phyloP scores from a whole-genome alignment of 2,888 invertebrate genomes.

The Theristus sp. region DNA sequence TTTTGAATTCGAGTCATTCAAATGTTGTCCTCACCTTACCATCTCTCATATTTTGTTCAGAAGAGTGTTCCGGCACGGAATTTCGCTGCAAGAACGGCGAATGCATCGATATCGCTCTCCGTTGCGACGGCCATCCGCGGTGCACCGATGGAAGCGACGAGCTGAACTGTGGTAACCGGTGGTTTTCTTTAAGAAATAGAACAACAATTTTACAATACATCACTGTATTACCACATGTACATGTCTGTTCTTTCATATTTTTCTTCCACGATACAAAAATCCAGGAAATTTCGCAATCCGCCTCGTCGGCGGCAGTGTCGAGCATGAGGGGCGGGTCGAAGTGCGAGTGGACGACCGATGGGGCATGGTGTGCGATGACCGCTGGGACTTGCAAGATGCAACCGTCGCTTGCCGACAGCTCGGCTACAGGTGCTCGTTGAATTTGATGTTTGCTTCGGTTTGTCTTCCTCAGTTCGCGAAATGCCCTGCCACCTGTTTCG shows the following conservation, averaged over 20 bases:
- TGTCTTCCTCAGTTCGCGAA: no score
- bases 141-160: neutral
- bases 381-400: constrained; percentile 47
- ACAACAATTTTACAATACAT: neutral
- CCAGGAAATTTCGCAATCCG: neutral
- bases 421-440: constrained; percentile 36
- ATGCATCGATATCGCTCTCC: neutral
- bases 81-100: no score
- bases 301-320: neutral
- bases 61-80: no score
- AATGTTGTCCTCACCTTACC: no score
- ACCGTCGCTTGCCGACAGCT: constrained; percentile 50
- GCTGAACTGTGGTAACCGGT: neutral
- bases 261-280: no score
- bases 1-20: no score
- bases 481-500: no score
- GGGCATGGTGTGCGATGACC: constrained; percentile 55
- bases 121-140: neutral
- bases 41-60: no score
- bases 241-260: no score
- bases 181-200: neutral
- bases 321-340: constrained; percentile 46
- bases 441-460: no score
- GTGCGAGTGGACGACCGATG: constrained; percentile 47
- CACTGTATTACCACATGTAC: neutral